Percentiles rank a stretch among this genome's conserved stretches.
Evolutionary conservation across 1,140 invertebrate genomes (phyloP).

Genomic region (Trichonephila clavata): DNA sequence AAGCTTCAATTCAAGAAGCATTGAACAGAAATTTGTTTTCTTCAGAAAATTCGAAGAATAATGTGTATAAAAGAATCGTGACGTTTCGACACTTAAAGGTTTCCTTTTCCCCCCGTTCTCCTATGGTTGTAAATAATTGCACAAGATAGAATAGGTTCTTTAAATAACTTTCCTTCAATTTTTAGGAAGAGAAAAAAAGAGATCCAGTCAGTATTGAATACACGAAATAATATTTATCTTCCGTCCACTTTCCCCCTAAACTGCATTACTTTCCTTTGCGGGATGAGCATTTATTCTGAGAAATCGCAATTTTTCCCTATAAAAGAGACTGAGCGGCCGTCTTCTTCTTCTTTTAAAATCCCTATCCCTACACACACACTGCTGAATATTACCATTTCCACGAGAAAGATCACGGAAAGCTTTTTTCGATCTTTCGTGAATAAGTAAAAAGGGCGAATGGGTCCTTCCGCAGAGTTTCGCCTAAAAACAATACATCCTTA

Average conservation of each 20-base stretch:
- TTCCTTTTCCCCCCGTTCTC: too few relatives aligned
- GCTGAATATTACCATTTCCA: conserved; percentile 38
- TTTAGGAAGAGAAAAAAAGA: neutral
- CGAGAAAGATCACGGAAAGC: conserved; percentile 50
- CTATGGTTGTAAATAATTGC: too few relatives aligned
- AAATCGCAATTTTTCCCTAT: conserved; percentile 31
- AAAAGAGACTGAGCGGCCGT: conserved; percentile 10
- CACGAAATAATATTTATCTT: conserved; percentile 4
- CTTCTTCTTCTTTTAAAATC: conserved; percentile 2
- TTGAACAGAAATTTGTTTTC: too few relatives aligned
- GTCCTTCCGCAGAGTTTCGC: neutral
- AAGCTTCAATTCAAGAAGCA: too few relatives aligned
- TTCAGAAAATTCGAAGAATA: too few relatives aligned
- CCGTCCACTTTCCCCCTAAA: neutral
- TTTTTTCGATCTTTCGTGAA: conserved; percentile 55
- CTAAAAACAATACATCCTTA: conserved; percentile 64
- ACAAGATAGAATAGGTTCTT: too few relatives aligned
- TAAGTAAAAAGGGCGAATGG: conserved; percentile 41
- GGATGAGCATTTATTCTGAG: conserved; percentile 23
- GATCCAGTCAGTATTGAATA: neutral
- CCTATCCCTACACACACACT: neutral
- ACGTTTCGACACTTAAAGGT: too few relatives aligned
- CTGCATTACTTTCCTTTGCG: conserved; percentile 8
- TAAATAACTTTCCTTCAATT: too few relatives aligned
- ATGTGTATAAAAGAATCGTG: too few relatives aligned